These are phyloP conservation scores for Nannoperca australis DNA, from an alignment of 2,797 vertebrate genomes.

Conservation along the genomic window DNA sequence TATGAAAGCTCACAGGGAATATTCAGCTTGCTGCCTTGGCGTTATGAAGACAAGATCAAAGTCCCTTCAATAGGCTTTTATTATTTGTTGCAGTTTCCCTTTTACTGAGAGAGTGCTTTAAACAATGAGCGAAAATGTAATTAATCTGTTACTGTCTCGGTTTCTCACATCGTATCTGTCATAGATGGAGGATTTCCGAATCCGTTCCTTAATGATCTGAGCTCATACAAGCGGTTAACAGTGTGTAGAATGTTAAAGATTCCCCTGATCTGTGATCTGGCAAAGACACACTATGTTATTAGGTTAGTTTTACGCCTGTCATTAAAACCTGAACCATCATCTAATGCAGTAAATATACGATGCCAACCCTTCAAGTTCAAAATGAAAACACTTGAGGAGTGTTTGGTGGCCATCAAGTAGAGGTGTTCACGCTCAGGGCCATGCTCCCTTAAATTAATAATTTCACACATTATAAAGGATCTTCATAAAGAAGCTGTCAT, in stretches of 20 bases:
- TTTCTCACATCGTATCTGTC: conserved; percentile 20
- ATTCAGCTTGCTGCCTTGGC: conserved; percentile 43
- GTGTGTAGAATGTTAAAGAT: conserved; percentile 12
- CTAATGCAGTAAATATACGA: conserved; percentile 15
- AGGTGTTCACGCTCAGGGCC: conserved; percentile 12
- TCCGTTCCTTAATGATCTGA: conserved; percentile 37
- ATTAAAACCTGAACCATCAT: conserved; percentile 37
- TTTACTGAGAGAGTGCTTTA: conserved; percentile 37
- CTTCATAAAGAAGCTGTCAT: conserved; percentile 49
- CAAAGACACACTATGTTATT: conserved; percentile 26
- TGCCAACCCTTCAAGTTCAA: conserved; percentile 14
- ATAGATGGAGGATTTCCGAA: conserved; percentile 33
- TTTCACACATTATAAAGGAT: conserved; percentile 55
- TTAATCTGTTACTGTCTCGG: conserved; percentile 31
- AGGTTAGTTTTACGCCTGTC: conserved; percentile 18
- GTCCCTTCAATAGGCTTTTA: conserved; percentile 48
- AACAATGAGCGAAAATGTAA: conserved; percentile 52
- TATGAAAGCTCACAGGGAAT: conserved; percentile 53
- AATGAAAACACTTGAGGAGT: conserved; percentile 31
- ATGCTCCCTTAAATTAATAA: conserved; percentile 37
- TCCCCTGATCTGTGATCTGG: conserved; percentile 22
- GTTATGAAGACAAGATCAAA: conserved; percentile 63
- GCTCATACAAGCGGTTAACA: conserved; percentile 13
- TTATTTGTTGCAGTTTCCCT: conserved; percentile 57
- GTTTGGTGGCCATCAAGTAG: conserved; percentile 29